These are phyloP conservation scores for Caenorhabditis zanzibari DNA, from an alignment of 2,888 invertebrate species.

Conservation along the genomic window DNA sequence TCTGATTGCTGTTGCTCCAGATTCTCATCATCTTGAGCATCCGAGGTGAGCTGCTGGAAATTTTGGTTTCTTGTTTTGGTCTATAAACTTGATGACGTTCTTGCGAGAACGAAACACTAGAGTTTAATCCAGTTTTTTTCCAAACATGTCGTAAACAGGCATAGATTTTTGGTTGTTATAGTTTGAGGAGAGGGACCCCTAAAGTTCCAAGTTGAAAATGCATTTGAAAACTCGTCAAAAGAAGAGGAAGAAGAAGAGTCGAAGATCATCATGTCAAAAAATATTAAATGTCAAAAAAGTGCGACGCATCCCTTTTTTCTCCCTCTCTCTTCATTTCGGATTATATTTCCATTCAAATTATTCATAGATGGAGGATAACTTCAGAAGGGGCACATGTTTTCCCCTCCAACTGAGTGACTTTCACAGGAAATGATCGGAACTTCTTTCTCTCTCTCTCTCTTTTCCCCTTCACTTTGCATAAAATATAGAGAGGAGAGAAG, in stretches of 20 bases:
- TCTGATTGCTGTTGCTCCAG: conserved; percentile 61
- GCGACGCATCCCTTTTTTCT: conserved; percentile 20
- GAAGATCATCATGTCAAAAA: conserved; percentile 46
- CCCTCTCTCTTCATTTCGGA: conserved; percentile 19
- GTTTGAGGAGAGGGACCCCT: background rate
- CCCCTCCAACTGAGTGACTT: background rate
- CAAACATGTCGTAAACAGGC: conserved; percentile 3
- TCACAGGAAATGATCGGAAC: conserved; percentile 47
- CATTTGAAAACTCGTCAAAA: conserved; percentile 38
- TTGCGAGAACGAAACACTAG: background rate
- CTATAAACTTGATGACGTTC: conserved; percentile 1
- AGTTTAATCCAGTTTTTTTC: background rate
- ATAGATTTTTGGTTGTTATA: background rate
- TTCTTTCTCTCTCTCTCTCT: background rate
- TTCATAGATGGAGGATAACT: conserved; percentile 33
- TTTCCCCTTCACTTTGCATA: conserved; percentile 28
- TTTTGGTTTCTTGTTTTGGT: background rate
- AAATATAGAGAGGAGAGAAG: conserved; percentile 28
- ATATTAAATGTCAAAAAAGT: conserved; percentile 46
- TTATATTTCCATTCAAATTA: conserved; percentile 37
- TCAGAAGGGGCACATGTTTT: conserved; percentile 24
- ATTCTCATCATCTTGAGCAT: conserved; percentile 43
- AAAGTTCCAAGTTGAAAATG: background rate
- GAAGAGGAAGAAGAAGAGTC: background rate
- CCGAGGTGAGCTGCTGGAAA: conserved; percentile 48